Base-by-base conservation (phyloP, 2,888 invertebrate genomes). In the Torymus tubicola region DNA sequence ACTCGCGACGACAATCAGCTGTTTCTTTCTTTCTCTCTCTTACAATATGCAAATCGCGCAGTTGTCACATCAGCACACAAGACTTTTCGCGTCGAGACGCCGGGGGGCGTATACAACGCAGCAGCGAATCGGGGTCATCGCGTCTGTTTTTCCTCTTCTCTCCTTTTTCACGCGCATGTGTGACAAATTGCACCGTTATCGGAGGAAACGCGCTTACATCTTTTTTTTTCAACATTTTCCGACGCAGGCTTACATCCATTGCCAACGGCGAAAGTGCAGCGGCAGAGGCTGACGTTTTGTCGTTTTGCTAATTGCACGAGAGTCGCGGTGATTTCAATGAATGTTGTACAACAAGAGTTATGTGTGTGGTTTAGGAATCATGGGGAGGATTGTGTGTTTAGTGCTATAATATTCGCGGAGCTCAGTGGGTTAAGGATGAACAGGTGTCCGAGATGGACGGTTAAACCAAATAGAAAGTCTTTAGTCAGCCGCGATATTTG, bases 141-240 rank as follows among this genome's bases (percentile, higher is more conserved):
- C 5, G 67, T 50, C 16, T 18, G 42, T 60, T 14, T 31, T 64
- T 31, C 16, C n/a, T n/a, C 55, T 63, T 4, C 42, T 42, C 1
- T 58, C 11, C 71, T 52, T 21, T 52, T 3, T 24, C 16, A 5
- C 69, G 4, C 57, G 57, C 18, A 53, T 16, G 11, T n/a, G 73
- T 73, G 73, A 73, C 73, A 64, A 64, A 73, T 64, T 64, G 73
- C 73, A 18, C 73, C 55, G 55, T 12, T 64, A 64, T 73, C 57
- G 31, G 18, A 55, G 21, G 24, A 53, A 72, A 63, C 63, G 72
- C 50, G 10, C 14, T 55, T 24, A 57, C 11, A 21, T 16, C 16
- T 50, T 70, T 70, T 58, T 31, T 60, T 70, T 70, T 16, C 18
- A 42, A 42, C 42, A 8, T 8, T 42, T 42, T 42, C 42, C 42